Base-by-base conservation (phyloP, 2,113 vertebrate species). In the Chrysochloris asiatica region DNA sequence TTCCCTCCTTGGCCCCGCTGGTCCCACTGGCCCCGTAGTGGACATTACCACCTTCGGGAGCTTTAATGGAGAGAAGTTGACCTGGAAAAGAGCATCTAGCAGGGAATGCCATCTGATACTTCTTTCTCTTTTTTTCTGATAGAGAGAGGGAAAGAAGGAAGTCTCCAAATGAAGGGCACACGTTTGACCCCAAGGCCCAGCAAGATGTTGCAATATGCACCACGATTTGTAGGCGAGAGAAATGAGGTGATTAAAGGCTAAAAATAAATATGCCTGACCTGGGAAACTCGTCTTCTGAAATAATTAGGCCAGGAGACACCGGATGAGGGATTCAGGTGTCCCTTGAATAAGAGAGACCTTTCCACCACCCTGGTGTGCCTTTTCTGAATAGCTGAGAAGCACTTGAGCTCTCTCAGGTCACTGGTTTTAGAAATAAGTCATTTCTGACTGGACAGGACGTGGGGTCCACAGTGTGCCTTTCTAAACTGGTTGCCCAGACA, bases 401-500 rank as follows among this genome's bases (percentile, higher is more conserved):
- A 8, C 47, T 67, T 84, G 6, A 2, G 52, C 43, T 43, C 65
- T 83, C 43, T 11, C 6, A 0, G 11, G 80, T 56, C 84, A 83
- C 28, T 73, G 72, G 72, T 38, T 94, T 86, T 69, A 78, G 85
- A 82, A 89, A 59, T 79, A 72, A 67, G 93, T 96, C 93, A 33
- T 96, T 73, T 92, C 88, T 63, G 59, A 84, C 76, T 0, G 0
- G 8, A 76, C 83, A 88, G 95, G 94, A 61, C 56, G 38, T 48
- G 69, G 71, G 92, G 96, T 88, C 96, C 94, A 36, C 76, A 61
- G 19, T 56, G 83, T 67, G 52, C 85, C 61, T 91, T 94, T 88
- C 93, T 72, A 61, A 95, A 95, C 93, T 77, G 9, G n/a, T 88
- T 90, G 5, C 90, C 79, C 96, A 97, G 96, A 97, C 97, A 97